Base-by-base conservation (phyloP, 2,113 vertebrate species). In the Chloropsis hardwickii region DNA sequence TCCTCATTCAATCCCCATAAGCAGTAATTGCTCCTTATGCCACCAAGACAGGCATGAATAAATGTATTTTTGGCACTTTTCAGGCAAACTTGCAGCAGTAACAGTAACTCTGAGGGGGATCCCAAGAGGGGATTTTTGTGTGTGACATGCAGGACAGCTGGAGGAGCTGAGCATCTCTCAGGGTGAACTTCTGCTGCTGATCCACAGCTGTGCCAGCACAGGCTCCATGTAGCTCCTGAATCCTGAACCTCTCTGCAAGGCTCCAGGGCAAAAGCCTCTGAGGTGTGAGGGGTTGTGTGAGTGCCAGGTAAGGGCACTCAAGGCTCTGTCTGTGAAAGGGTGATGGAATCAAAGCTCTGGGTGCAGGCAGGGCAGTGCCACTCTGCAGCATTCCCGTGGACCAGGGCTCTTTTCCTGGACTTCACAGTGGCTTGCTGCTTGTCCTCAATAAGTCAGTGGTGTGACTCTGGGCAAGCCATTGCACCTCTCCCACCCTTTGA, bases 11-110 rank as follows among this genome's bases (percentile, higher is more conserved):
- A 9, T 81, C 73, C 47, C 77, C 51, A 47, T 79, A 89, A 73
- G 62, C 66, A 88, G 29, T 88, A 91, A 92, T 91, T 90, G 69
- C 60, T 92, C 61, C 69, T 94, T 70, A 42, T 82, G 87, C 64
- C 58, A 54, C 62, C 14, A 42, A 86, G 57, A 66, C 29, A 61
- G 61, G 21, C 48, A 39, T 33, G 71, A 83, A 91, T 79, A 84
- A 64, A 70, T 47, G 39, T 53, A 10, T 5, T 81, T 94, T 71
- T 64, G 61, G 39, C 60, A 27, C 50, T 67, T 28, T 10, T 50
- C 45, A 48, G 83, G 44, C 31, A 69, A 72, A 71, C 66, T 65
- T 76, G 27, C 24, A 71, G 35, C 4, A 77, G 21, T n/a, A 40
- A 54, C 4, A 77, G 21, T n/a, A 40, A 54, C 53, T 77, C 44